Evolutionary conservation across 1,140 invertebrate species (phyloP), one percentile per base, ranked within the genome.

Genomic region (Zaprionus gabonicus): DNA sequence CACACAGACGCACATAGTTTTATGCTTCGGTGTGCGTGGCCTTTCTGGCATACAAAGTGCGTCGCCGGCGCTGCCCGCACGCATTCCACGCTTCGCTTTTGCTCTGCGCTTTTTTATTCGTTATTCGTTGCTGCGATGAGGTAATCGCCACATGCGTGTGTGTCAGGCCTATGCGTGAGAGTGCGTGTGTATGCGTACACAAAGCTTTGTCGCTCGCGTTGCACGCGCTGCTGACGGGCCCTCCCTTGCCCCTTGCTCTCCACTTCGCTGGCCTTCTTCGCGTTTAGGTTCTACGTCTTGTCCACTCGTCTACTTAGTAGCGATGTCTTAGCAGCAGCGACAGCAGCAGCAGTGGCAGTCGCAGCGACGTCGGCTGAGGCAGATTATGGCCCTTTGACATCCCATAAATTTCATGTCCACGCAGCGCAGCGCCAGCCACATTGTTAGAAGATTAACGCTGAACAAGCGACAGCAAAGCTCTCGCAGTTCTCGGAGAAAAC

Each of bases 341-440:
- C 20, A 20, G 23, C 60, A 64, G 62, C 62, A 55, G 27, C 25
- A 49, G 27, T 44, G 44, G 15, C 38, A 59, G 44, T 27, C 12
- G 20, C 13, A 13, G 15, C 7, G 20, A 41, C 65, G 49, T 41
- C 51, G 46, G 15, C 68, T 51, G 49, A 10, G 57, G 49, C 60
- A 90, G 85, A 82, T 90, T 90, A 82, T 85, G 82, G 86, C 85
- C 85, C 85, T 90, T 90, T 90, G 85, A 90, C 85, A 90, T 90
- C 85, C 79, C 86, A 90, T 90, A 90, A 90, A 90, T 90, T 90
- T 85, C 63, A 81, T 79, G 85, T 85, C 79, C 85, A 85, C 71
- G 72, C 76, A 60, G 84, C 75, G 80, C 80, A 73, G 63, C 34
- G 80, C 78, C 78, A 80, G 80, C 78, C 78, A 80, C 73, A 71